Percentiles rank a stretch among this genome's conserved stretches.
Conservation (phyloP, 2,888 invertebrate species). For the Agrilus mali region DNA sequence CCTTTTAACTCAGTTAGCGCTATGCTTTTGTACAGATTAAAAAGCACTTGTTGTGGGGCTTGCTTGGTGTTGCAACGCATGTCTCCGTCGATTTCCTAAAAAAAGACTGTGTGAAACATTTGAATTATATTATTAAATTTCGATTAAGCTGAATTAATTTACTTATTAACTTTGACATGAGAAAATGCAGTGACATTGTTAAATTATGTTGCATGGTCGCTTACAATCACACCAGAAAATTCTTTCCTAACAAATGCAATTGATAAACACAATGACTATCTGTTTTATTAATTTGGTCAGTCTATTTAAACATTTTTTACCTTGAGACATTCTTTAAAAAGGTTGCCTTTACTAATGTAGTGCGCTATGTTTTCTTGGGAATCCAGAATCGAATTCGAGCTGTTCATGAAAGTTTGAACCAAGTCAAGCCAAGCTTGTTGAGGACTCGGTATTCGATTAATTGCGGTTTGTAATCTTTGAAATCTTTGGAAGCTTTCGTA, state of each 20-base stretch:
- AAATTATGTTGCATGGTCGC: background rate
- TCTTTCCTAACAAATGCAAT: too few species aligned
- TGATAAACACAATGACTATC: too few species aligned
- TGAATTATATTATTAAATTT: too few species aligned
- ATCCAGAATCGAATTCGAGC: constrained; percentile 45
- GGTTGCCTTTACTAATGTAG: constrained; percentile 46
- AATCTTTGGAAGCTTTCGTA: constrained; percentile 56
- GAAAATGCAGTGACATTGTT: too few species aligned
- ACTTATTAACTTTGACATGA: too few species aligned
- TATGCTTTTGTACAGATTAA: constrained; percentile 68
- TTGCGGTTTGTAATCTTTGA: constrained; percentile 32
- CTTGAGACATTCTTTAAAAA: constrained; percentile 54
- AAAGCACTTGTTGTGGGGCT: constrained; percentile 71
- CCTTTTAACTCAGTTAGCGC: constrained; percentile 77
- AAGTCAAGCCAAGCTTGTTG: constrained; percentile 49
- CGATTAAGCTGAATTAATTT: too few species aligned
- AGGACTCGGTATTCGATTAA: constrained; percentile 29
- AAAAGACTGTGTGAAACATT: background rate
- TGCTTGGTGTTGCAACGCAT: constrained; percentile 57
- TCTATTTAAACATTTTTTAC: constrained; percentile 32
- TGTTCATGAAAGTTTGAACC: constrained; percentile 50
- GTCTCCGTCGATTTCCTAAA: constrained; percentile 17
- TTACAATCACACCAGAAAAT: too few species aligned
- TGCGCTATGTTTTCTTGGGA: constrained; percentile 46
- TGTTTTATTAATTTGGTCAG: background rate